Evolutionary conservation across 2,888 invertebrate species (phyloP).

Genomic region (Julus scandinavius): DNA sequence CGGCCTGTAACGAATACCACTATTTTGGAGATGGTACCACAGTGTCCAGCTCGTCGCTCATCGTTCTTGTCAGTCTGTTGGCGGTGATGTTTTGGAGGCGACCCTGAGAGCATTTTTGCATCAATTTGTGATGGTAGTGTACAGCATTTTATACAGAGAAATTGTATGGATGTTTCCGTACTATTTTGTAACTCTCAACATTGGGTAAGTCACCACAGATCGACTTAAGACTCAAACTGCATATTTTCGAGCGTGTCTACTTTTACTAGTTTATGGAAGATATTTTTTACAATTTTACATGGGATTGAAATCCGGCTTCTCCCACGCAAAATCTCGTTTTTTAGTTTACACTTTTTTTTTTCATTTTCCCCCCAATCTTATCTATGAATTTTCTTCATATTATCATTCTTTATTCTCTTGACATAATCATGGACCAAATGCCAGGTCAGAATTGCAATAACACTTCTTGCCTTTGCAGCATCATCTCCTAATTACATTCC

Average conservation of each 20-base stretch:
- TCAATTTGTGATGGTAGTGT: neutral
- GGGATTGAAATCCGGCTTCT: neutral
- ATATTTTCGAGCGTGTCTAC: neutral
- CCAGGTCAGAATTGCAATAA: neutral
- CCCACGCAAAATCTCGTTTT: neutral
- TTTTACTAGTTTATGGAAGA: neutral
- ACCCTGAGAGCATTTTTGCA: slow-evolving; percentile 22
- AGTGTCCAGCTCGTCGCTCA: slow-evolving; percentile 30
- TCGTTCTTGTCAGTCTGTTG: neutral
- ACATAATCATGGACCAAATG: neutral
- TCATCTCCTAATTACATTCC: neutral
- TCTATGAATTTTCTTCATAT: neutral
- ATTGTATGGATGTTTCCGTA: neutral
- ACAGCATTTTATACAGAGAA: neutral
- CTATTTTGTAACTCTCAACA: neutral
- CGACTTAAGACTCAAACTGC: neutral
- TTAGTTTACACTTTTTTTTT: neutral
- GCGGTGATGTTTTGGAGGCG: slow-evolving; percentile 17
- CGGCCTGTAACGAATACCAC: slow-evolving; percentile 79
- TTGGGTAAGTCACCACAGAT: neutral
- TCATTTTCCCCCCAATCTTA: too few species aligned
- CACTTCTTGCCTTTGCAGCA: neutral
- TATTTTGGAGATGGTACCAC: slow-evolving; percentile 48
- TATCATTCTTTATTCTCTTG: neutral
- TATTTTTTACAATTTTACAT: neutral